A percentile compares a stretch with the other conserved stretches of the same genome.
Conservation (phyloP, 2,888 invertebrate genomes). For the Arctia plantaginis region DNA sequence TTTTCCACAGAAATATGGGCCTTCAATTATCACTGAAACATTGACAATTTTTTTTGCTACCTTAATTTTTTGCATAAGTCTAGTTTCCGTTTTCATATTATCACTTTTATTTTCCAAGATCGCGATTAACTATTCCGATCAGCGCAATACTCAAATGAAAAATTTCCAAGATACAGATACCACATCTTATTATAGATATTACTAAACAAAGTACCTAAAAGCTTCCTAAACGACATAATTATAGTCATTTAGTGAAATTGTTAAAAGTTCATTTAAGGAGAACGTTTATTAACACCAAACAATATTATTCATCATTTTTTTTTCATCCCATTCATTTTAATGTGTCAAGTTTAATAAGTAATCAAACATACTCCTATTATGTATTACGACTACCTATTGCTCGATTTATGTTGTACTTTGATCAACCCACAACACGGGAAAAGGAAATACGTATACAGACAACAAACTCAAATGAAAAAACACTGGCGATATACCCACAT, state of each 20-base stretch:
- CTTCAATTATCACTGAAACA: too few relatives aligned
- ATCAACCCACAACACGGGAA: constrained; percentile 25
- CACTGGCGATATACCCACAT: constrained; percentile 4
- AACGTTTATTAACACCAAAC: too few relatives aligned
- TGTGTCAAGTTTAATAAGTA: too few relatives aligned
- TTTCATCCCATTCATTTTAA: too few relatives aligned
- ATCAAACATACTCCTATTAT: too few relatives aligned
- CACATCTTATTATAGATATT: not conserved
- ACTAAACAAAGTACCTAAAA: not conserved
- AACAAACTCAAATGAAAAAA: constrained; percentile 15
- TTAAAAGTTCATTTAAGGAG: too few relatives aligned
- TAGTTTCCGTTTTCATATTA: too few relatives aligned
- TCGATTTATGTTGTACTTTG: constrained; percentile 47
- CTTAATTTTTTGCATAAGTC: too few relatives aligned
- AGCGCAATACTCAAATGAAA: not conserved
- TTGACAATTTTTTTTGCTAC: too few relatives aligned
- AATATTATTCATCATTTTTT: too few relatives aligned
- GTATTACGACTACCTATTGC: not conserved
- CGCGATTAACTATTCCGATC: not conserved
- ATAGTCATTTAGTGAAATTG: too few relatives aligned
- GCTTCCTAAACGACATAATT: not conserved
- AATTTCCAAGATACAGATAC: not conserved
- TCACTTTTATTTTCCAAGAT: not conserved
- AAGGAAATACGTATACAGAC: constrained; percentile 39
- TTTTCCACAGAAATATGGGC: too few relatives aligned